phyloP scores from a whole-genome alignment of 2,888 invertebrate genomes.

The Eutolmus rufibarbis region DNA sequence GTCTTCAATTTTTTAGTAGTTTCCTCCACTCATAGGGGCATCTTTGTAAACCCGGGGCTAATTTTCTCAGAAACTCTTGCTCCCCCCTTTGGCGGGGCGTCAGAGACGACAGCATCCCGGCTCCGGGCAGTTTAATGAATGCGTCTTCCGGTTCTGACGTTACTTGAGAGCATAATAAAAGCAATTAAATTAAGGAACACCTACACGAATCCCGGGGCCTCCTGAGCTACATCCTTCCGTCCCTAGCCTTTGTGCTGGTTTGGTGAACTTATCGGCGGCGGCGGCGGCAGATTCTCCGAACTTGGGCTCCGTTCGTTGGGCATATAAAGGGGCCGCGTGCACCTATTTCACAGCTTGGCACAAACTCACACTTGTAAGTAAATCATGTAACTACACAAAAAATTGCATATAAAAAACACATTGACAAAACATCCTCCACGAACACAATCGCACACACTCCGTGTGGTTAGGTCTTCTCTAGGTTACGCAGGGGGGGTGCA shows the following conservation, averaged over 20 bases:
- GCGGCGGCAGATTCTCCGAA: background rate
- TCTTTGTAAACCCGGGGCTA: background rate
- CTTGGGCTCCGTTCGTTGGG: background rate
- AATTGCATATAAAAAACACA: conserved; percentile 3
- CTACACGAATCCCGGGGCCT: background rate
- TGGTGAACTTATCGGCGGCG: background rate
- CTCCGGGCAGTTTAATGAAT: background rate
- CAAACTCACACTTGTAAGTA: background rate
- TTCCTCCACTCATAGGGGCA: background rate
- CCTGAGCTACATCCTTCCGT: conserved; percentile 19
- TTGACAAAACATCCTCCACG: background rate
- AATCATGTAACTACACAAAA: background rate
- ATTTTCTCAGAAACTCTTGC: background rate
- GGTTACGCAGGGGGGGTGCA: background rate
- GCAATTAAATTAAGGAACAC: conserved; percentile 17
- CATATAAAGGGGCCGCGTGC: background rate
- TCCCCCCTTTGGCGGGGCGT: background rate
- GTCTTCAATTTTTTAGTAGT: background rate
- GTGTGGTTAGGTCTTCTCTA: background rate
- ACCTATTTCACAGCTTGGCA: background rate
- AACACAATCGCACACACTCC: background rate
- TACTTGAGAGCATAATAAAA: background rate
- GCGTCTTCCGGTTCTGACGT: background rate
- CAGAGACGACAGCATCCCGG: background rate
- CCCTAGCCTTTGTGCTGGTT: background rate